phyloP scores from a whole-genome alignment of 2,888 invertebrate genomes.

The Eristalis tenax region DNA sequence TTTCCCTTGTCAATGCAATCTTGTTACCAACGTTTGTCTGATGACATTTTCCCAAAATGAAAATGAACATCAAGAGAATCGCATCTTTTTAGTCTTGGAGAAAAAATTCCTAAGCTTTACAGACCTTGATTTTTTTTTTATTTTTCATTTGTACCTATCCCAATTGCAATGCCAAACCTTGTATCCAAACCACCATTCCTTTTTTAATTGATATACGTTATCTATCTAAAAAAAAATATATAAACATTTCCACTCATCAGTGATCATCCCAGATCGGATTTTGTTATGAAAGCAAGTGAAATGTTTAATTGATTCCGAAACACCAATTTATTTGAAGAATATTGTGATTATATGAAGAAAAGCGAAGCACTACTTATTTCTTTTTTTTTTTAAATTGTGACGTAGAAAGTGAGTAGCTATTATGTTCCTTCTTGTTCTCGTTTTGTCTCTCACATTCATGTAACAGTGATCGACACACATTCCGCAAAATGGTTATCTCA shows the following conservation, averaged over 20 bases:
- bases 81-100: no score
- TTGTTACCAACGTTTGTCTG: no score
- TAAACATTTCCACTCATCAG: slow-evolving; percentile 4
- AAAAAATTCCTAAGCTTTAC: no score
- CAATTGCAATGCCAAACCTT: neutral
- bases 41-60: no score
- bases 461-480: slow-evolving; percentile 59
- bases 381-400: slow-evolving; percentile 8
- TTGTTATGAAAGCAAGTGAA: neutral
- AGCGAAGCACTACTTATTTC: slow-evolving; percentile 14
- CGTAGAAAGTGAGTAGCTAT: slow-evolving; percentile 13
- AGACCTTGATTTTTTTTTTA: no score
- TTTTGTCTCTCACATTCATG: slow-evolving; percentile 26
- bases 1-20: no score
- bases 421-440: slow-evolving; percentile 2
- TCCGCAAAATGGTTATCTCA: slow-evolving; percentile 57
- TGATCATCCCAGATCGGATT: neutral
- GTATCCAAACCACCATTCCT: slow-evolving; percentile 7
- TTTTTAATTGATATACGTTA: neutral
- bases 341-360: slow-evolving; percentile 32
- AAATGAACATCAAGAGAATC: no score
- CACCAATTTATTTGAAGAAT: slow-evolving; percentile 41
- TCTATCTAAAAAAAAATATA: neutral
- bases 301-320: slow-evolving; percentile 16
- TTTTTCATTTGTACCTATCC: no score